These are phyloP conservation scores for Drosophila algonquin DNA, from an alignment of 2,888 invertebrate species.

Conservation along the genomic window DNA sequence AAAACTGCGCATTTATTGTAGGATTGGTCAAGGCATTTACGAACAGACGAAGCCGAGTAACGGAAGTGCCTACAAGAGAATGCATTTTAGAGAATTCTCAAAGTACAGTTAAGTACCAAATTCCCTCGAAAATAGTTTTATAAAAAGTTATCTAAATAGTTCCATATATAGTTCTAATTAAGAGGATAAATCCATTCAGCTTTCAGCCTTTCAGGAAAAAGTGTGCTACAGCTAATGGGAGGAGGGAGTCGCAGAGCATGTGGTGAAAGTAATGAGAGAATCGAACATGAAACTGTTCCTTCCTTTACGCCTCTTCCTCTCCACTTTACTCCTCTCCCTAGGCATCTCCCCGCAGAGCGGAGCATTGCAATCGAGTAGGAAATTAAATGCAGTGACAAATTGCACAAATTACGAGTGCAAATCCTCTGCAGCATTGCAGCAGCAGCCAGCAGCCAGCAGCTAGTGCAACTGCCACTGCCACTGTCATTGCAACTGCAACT, in stretches of 20 bases:
- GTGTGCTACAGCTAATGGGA: background rate
- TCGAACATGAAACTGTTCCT: slow-evolving; percentile 11
- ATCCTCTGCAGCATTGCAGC: slow-evolving; percentile 43
- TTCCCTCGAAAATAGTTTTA: background rate
- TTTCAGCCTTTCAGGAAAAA: background rate
- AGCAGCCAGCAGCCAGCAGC: background rate
- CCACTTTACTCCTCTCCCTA: too few species aligned
- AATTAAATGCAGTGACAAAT: slow-evolving; percentile 62
- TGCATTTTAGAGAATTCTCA: too few species aligned
- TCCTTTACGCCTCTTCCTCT: background rate
- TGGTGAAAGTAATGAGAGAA: background rate
- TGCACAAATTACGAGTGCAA: slow-evolving; percentile 53
- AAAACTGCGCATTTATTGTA: too few species aligned
- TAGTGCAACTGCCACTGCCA: slow-evolving; percentile 12
- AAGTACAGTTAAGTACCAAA: background rate
- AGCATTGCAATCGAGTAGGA: slow-evolving; percentile 32
- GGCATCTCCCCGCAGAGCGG: background rate
- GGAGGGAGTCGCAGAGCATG: background rate
- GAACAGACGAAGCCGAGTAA: too few species aligned
- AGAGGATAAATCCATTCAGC: background rate
- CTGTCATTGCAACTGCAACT: slow-evolving; percentile 23
- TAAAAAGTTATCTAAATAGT: background rate
- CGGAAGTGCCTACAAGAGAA: too few species aligned
- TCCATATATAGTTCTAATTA: background rate
- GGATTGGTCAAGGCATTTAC: too few species aligned